Conservation (phyloP, 2,888 invertebrate species). For the Caenorhabditis sp. region DNA sequence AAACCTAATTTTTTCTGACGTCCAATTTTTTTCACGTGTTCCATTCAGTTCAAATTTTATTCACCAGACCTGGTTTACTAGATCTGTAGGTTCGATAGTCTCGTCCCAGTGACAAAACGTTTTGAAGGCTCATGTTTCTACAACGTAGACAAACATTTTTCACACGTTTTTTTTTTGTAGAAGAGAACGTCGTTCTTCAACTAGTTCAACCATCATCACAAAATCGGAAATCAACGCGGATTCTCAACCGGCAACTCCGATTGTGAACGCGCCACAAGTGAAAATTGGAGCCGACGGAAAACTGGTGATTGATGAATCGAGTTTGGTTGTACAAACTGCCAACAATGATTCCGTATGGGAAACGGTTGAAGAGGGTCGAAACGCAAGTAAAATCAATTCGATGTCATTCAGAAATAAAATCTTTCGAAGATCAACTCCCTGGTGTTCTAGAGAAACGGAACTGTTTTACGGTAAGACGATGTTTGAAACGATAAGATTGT, state of each 20-base stretch:
- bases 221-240: slow-evolving; percentile 23
- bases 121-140: too few relatives aligned
- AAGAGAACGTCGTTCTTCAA: slow-evolving; percentile 27
- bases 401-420: slow-evolving; percentile 57
- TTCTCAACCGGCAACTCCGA: slow-evolving; percentile 1
- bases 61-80: too few relatives aligned
- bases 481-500: not conserved
- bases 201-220: slow-evolving; percentile 23
- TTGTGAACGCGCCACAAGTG: slow-evolving; percentile 46
- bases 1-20: too few relatives aligned
- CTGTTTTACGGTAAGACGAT: slow-evolving; percentile 57
- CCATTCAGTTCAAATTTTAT: too few relatives aligned
- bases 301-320: slow-evolving; percentile 59
- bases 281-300: slow-evolving; percentile 59
- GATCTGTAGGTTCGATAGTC: too few relatives aligned
- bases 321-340: slow-evolving; percentile 49
- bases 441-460: slow-evolving; percentile 62
- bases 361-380: slow-evolving; percentile 63
- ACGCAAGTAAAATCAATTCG: slow-evolving; percentile 54
- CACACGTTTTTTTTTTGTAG: too few relatives aligned
- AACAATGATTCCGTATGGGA: slow-evolving; percentile 51
- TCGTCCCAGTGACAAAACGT: too few relatives aligned
- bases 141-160: too few relatives aligned
- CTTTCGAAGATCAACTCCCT: slow-evolving; percentile 50
- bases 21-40: too few relatives aligned